Base-by-base conservation (phyloP, 2,797 vertebrate species). In the Arrhamphus sclerolepis region DNA sequence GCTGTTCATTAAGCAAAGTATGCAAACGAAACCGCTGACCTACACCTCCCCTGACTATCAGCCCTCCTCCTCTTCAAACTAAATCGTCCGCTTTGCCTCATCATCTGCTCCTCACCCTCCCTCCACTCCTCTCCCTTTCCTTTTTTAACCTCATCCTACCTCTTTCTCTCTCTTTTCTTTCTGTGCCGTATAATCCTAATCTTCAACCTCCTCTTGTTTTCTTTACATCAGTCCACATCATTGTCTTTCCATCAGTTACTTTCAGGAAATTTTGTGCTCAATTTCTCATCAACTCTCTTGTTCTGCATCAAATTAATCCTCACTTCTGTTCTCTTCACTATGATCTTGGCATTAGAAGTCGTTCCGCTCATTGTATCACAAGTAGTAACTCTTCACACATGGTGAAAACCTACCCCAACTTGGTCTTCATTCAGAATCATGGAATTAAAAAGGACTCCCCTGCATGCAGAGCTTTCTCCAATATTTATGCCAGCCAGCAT, bases 1-100 rank as follows among this genome's bases (percentile, higher is more conserved):
- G 90, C 91, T 94, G 92, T 93, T 95, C 95, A 96, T 97, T 96
- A 95, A 89, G 81, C 89, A 87, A 87, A 90, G 91, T 91, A 96
- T 94, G 93, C 92, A 95, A 94, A 95, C 80, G 69, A 91, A 88
- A 82, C 71, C 43, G 49, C 76, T 46, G 60, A 69, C 72, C 75
- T 77, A 63, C 50, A 64, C 81, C 78, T 87, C 80, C 83, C 82
- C 75, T 81, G 85, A 90, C 85, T 80, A 73, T 79, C 78, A 54
- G 70, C 71, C 61, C 71, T 73, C 61, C 66, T 68, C 56, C 77
- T 75, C 64, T 53, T 57, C 24, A 67, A 80, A 67, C 64, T 57
- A 58, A 57, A 62, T 77, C 75, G 38, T 74, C 72, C 40, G 39
- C 66, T 60, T 40, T 6, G 2, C 60, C 50, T 79, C 83, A 75